A percentile compares a stretch with the other conserved stretches of the same genome.
These are phyloP conservation scores for Andrena flavipes DNA, from an alignment of 2,888 invertebrate genomes.

Conservation along the genomic window DNA sequence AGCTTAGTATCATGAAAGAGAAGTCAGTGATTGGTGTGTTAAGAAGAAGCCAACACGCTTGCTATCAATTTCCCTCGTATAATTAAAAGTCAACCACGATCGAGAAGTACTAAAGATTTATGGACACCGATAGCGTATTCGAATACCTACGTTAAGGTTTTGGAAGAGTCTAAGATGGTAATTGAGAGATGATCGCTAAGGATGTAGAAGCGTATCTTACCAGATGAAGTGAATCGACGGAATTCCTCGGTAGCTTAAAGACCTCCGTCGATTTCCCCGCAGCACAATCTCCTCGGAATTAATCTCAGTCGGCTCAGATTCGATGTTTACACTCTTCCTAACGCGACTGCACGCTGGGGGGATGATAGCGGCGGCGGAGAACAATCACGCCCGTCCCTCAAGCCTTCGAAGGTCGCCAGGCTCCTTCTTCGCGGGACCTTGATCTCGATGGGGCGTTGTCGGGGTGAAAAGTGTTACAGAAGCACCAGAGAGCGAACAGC, in stretches of 20 bases:
- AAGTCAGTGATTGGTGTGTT: no score
- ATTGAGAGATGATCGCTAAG: not conserved
- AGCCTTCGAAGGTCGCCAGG: not conserved
- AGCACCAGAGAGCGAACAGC: not conserved
- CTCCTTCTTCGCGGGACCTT: not conserved
- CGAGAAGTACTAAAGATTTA: no score
- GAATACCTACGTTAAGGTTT: no score
- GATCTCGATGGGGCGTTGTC: not conserved
- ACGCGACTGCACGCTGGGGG: no score
- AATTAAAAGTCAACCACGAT: no score
- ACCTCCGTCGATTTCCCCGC: not conserved
- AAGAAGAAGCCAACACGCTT: no score
- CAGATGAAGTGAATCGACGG: not conserved
- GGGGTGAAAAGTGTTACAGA: not conserved
- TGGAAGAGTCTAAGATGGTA: no score
- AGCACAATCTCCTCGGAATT: not conserved
- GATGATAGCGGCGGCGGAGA: constrained; percentile 1
- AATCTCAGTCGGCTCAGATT: not conserved
- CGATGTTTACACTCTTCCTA: not conserved
- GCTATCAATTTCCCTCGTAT: no score
- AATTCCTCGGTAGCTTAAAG: not conserved
- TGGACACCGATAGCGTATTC: no score
- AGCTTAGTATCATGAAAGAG: no score
- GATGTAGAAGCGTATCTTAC: constrained; percentile 12
- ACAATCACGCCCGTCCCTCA: constrained; percentile 47